Evolutionary conservation across 1,140 invertebrate genomes (phyloP), one percentile per base, ranked within the genome.

Genomic region (Scaptomyza pallida): DNA sequence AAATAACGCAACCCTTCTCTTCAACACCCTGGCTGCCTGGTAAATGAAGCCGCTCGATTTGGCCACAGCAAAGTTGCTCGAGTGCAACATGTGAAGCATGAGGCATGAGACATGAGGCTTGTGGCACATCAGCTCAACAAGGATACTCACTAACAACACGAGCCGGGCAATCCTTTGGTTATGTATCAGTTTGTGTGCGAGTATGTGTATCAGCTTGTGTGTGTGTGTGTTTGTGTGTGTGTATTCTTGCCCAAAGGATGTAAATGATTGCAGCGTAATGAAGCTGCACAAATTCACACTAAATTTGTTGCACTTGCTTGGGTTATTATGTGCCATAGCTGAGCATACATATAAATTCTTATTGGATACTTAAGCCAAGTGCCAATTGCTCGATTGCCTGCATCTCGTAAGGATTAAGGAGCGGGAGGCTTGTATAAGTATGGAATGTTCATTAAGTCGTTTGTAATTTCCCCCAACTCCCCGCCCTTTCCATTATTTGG

Each of bases 41-140:
- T 51, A 85, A 79, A 79, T 83, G 76, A 80, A 85, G 80, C 68
- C 79, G 77, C 77, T 81, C 69, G 72, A 80, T 86, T 85, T 85
- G 61, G 41, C 81, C 70, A 74, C 68, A 72, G 44, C 13, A 77
- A 73, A 78, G 62, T 82, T 82, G n/a, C 33, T 59, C 54, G 43
- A 72, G 78, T 77, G 78, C 69, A 73, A 72, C 78, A 78, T 82
- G 73, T 77, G 47, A 26, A 43, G 33, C 44, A 17, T 37, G 33
- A n/a, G 33, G 33, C 12, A 35, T 30, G 26, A 30, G n/a, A 19
- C 10, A 19, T 23, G 45, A 23, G 35, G 44, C 35, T n/a, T 45
- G 40, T 19, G 55, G 41, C 55, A 51, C 44, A 43, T 13, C 15
- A 41, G 45, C 9, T 13, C 40, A 60, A 23, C 43, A 30, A 21